Conservation (phyloP, 2,797 vertebrate genomes). For the Hydrolagus colliei region DNA sequence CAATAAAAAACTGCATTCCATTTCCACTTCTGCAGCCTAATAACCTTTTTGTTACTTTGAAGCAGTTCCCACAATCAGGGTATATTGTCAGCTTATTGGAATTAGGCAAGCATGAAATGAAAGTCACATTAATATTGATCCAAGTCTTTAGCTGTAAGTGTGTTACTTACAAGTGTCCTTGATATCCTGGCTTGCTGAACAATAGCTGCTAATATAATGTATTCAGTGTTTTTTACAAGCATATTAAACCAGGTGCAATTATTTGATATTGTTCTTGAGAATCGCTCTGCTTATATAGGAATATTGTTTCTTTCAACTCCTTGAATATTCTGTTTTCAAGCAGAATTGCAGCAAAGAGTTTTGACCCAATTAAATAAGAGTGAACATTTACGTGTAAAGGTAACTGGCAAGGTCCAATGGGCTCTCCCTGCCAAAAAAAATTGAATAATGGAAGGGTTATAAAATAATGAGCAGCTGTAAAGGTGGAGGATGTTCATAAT, state of each 20-base stretch:
- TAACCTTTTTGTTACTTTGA: conserved; percentile 79
- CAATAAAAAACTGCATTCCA: conserved; percentile 83
- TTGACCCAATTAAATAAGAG: background rate
- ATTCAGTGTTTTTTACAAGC: conserved; percentile 43
- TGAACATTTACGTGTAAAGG: background rate
- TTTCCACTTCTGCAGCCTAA: conserved; percentile 72
- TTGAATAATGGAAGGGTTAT: background rate
- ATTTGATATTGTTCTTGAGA: conserved; percentile 33
- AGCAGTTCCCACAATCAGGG: conserved; percentile 69
- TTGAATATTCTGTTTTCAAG: conserved; percentile 8
- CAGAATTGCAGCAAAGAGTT: background rate
- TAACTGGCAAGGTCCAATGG: background rate
- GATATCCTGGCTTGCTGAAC: conserved; percentile 73
- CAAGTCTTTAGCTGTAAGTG: conserved; percentile 76
- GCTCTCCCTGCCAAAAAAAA: background rate
- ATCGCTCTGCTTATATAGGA: background rate
- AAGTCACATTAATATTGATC: conserved; percentile 98
- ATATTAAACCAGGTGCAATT: conserved; percentile 50
- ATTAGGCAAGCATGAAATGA: conserved; percentile 98
- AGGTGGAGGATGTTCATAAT: background rate
- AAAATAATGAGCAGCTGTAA: conserved; percentile 15
- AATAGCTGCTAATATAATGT: conserved; percentile 49
- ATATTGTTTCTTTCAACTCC: conserved; percentile 8
- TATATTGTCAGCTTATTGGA: conserved; percentile 92
- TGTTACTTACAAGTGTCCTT: conserved; percentile 86